Base-by-base conservation (phyloP, 1,140 invertebrate genomes). In the Drosophila seguyi region DNA sequence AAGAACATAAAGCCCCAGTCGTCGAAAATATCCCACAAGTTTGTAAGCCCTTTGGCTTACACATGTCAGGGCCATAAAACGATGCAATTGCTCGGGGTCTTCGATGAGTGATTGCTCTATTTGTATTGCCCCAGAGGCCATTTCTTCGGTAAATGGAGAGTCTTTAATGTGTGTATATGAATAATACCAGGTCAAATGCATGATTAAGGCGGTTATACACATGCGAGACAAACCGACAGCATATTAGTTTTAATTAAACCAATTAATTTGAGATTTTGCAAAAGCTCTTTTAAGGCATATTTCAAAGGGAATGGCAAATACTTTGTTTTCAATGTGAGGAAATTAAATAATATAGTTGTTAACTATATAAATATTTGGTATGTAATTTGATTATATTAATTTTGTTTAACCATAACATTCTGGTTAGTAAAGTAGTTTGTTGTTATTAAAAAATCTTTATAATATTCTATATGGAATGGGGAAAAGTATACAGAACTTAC, bases 21-120 rank as follows among this genome's bases (percentile, higher is more conserved):
- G 31, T 39, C 34, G 39, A 53, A 55, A 45, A 25, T 34, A 44
- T 13, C 62, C 52, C 18, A 58, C 42, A 72, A 59, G 42, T 59
- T 59, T 41, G 52, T 42, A 59, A 72, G 67, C 69, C 44, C 44
- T 72, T 42, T 50, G 69, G 66, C 66, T 72, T 71, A 71, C 68
- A 72, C 52, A 72, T 72, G 68, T 71, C 67, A 38, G 36, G 57
- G 18, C 44, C n/a, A 71, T 71, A 41, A 58, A 69, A n/a, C 42
- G 27, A 34, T 47, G 66, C 34, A 72, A 58, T 72, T 72, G 56
- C 56, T 22, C 3, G 1, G 18, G 39, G 61, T 22, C 11, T 31
- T 67, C 52, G 53, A 58, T 22, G 52, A 38, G 41, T 27, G 39
- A 65, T 58, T 41, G 52, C 34, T 22, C 39, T 25, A 53, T 61